Conservation (phyloP, 1,140 invertebrate genomes). For the Steinernema feltiae region DNA sequence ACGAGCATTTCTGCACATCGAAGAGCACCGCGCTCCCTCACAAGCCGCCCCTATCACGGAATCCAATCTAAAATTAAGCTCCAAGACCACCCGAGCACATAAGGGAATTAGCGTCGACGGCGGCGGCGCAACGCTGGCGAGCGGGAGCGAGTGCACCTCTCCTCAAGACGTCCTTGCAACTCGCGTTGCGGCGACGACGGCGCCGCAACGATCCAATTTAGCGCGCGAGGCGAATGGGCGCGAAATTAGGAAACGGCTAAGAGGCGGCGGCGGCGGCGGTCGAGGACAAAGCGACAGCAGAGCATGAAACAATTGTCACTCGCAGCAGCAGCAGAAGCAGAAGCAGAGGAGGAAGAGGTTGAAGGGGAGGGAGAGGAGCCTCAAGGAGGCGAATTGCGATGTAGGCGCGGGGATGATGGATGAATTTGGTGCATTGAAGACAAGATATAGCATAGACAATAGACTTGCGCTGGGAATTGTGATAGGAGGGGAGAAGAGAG, state of each 20-base stretch:
- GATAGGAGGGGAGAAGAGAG: too few relatives aligned
- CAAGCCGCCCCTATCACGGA: background rate
- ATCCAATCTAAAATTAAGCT: background rate
- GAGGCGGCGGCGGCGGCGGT: background rate
- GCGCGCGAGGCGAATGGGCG: background rate
- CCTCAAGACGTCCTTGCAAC: slow-evolving; percentile 10
- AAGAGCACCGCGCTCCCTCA: background rate
- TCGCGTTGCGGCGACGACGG: background rate
- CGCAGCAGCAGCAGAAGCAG: background rate
- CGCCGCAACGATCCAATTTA: slow-evolving; percentile 5
- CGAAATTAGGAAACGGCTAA: slow-evolving; percentile 11
- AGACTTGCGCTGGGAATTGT: background rate
- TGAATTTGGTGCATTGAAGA: background rate
- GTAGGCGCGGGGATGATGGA: background rate
- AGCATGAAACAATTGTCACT: slow-evolving; percentile 10
- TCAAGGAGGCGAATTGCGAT: background rate
- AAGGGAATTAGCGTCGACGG: background rate
- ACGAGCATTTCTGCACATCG: background rate
- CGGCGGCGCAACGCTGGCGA: background rate
- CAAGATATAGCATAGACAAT: background rate
- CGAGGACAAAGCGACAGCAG: background rate
- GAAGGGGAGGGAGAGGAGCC: background rate
- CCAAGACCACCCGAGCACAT: background rate
- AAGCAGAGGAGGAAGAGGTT: background rate
- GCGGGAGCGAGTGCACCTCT: background rate